Base-by-base conservation (phyloP, 2,113 vertebrate species). In the Cryptotis parvus region DNA sequence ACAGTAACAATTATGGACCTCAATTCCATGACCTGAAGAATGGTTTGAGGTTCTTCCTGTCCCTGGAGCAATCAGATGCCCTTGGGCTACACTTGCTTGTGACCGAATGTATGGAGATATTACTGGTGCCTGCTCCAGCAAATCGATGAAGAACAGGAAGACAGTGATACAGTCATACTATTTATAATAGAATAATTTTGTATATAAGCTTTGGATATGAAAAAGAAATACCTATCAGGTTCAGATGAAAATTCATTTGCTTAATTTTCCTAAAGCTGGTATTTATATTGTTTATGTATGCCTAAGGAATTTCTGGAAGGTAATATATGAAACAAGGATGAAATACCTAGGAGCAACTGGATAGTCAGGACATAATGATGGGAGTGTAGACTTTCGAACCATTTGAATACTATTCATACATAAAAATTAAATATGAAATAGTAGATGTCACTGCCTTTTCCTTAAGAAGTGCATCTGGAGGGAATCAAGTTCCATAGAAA, bases 221-320 rank as follows among this genome's bases (percentile, higher is more conserved):
- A 18, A 63, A 58, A 68, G 52, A 85, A 61, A 72, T 45, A 55
- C 31, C 68, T 79, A 83, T 4, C 20, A 76, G 10, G 1, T 90
- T 37, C 12, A 75, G 52, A 41, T 92, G 75, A 41, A 80, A 91
- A 93, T 29, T n/a, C 31, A 14, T 45, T 31, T 82, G 4, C 29
- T 37, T 66, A 33, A 41, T 86, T 86, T 90, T 79, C 6, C 73
- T 88, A 83, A 86, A 92, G 83, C 18, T 70, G 72, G 8, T 69
- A 74, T 69, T 79, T 92, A 6, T 41, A 68, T 72, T 92, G 10
- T 43, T 89, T 58, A 4, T 24, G n/a, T 72, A 29, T 61, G 9
- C 33, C 29, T 88, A 63, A 84, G 66, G 41, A 84, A 77, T 72
- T 93, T 91, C 68, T 72, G 70, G 69, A 93, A 78, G 29, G 65